Evolutionary conservation across 2,113 vertebrate genomes (phyloP), one percentile per base, ranked within the genome.

Genomic region (Strix aluco): DNA sequence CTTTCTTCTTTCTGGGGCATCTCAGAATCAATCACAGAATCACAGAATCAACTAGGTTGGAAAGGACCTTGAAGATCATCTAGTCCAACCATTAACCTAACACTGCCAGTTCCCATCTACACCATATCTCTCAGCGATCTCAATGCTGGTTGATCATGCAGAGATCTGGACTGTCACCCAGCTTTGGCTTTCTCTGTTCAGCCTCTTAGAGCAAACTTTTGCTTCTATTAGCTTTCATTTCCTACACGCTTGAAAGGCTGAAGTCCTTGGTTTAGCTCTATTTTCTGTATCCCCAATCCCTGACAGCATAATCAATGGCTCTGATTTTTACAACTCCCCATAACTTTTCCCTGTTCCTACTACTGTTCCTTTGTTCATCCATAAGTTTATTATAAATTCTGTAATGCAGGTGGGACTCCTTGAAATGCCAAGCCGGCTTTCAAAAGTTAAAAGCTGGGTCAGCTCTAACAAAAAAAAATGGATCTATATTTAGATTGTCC

Each of bases 141-240:
- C 62, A 61, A 4, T n/a, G 4, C 9, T n/a, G 7, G 5, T 36
- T 6, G 1, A 54, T 46, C 14, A 4, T 0, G 0, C 38, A 52
- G 44, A 12, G 40, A 32, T 47, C 29, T 63, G n/a, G 20, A 26
- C 51, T 70, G 46, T 58, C 30, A 74, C 36, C 42, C 63, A 74
- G 63, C 30, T 42, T 85, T 59, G 47, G 25, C 14, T 75, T 95
- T 73, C 72, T 70, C 30, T 5, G 0, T 92, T 86, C 73, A 87
- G 38, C n/a, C 25, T 36, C 38, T 81, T 44, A 26, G 27, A 78
- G 15, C 11, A 65, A 70, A 74, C 7, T 25, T 57, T n/a, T 77
- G 12, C 54, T 90, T 86, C 55, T 73, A 30, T 15, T 36, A 42
- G 12, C 34, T 95, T 90, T 89, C 6, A 25, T 88, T 51, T 82